Conservation (phyloP, 2,113 vertebrate genomes). For the Neotoma lepida region DNA sequence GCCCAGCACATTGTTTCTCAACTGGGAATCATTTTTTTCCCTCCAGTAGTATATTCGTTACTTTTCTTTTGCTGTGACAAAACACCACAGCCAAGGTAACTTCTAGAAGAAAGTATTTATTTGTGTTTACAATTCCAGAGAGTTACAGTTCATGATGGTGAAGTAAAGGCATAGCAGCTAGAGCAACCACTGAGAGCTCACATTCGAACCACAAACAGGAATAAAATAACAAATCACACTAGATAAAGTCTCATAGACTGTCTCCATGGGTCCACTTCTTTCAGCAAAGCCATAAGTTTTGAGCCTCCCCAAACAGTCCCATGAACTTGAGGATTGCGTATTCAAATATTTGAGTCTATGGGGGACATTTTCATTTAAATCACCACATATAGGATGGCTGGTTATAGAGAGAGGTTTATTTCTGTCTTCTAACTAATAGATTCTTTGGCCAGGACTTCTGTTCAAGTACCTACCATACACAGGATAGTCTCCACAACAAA, state of each 20-base stretch:
- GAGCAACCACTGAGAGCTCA: neutral
- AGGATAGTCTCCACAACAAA: neutral
- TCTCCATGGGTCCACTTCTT: neutral
- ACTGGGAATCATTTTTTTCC: neutral
- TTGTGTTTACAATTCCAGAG: neutral
- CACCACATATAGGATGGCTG: neutral
- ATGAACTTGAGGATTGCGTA: neutral
- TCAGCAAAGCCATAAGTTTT: neutral
- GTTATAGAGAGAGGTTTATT: neutral
- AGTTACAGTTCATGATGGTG: neutral
- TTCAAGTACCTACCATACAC: neutral
- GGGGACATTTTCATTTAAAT: neutral
- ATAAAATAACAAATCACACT: neutral
- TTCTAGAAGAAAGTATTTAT: neutral
- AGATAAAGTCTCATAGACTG: neutral
- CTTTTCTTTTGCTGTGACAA: neutral
- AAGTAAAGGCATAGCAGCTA: neutral
- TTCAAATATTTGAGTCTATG: neutral
- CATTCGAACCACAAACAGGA: neutral
- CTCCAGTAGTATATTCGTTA: neutral
- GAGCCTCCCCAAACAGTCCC: neutral
- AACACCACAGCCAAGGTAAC: neutral
- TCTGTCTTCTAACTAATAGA: neutral
- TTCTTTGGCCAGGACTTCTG: neutral
- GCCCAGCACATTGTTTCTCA: neutral